Percentiles rank a stretch among this genome's conserved stretches.
Conservation (phyloP, 1,140 invertebrate genomes). For the Branchinecta lindahli region DNA sequence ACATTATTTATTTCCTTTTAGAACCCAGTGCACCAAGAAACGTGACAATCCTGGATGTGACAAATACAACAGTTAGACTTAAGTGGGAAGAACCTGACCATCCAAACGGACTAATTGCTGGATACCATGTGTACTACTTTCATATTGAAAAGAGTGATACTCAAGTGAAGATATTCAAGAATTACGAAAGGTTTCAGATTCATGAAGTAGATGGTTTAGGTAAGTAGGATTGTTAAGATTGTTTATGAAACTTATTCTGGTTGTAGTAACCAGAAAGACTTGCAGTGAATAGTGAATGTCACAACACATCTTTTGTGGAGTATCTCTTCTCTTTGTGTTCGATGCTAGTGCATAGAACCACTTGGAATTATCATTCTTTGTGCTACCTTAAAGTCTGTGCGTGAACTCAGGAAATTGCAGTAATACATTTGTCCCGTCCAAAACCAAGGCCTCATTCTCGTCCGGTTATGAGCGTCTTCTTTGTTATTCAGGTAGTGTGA, state of each 20-base stretch:
- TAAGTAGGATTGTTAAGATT: conserved; percentile 33
- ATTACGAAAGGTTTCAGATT: conserved; percentile 28
- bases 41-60: conserved; percentile 54
- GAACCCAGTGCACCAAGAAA: conserved; percentile 67
- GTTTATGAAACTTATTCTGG: not conserved
- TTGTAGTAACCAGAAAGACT: not conserved
- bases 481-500: too few species aligned
- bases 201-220: conserved; percentile 37
- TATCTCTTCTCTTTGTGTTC: too few species aligned
- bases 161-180: conserved; percentile 41
- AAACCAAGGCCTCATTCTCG: too few species aligned
- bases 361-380: too few species aligned
- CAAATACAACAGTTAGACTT: conserved; percentile 55
- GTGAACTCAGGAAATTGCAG: too few species aligned
- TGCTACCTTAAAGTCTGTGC: too few species aligned
- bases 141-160: conserved; percentile 46
- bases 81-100: conserved; percentile 57
- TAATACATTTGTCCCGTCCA: too few species aligned
- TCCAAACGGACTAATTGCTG: conserved; percentile 49
- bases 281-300: too few species aligned
- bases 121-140: conserved; percentile 49
- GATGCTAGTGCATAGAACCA: too few species aligned
- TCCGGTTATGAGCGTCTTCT: too few species aligned
- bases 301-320: too few species aligned
- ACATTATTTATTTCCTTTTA: conserved; percentile 31